Base-by-base conservation (phyloP, 2,113 vertebrate species). In the Tetrao urogallus region DNA sequence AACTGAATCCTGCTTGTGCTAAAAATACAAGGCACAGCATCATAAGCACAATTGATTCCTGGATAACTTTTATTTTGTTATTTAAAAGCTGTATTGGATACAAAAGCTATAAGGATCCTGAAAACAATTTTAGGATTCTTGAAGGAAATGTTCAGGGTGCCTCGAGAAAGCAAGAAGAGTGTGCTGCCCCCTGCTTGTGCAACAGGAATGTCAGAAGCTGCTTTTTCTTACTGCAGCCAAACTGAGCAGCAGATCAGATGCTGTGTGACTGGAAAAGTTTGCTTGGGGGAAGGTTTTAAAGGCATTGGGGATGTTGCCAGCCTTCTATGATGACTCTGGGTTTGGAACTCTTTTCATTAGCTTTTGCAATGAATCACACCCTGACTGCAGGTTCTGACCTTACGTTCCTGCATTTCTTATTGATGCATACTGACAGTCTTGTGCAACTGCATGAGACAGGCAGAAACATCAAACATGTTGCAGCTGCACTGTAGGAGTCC, bases 31-130 rank as follows among this genome's bases (percentile, higher is more conserved):
- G 14, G 50, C 8, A 1, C 2, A 17, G 56, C 24, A 47, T 15
- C 0, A 0, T 13, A 69, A 47, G 38, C 8, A 30, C 36, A 3
- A 48, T 14, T 75, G 8, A 34, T 64, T 60, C 34, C 42, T n/a
- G 25, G 32, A 58, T n/a, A 21, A 58, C 11, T n/a, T 57, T n/a
- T 17, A 58, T 58, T 58, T 21, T 58, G 12, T n/a, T n/a, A 13
- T n/a, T 58, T 21, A 58, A 20, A 58, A n/a, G 17, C n/a, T 34
- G 21, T 21, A n/a, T 13, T n/a, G 19, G 30, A 21, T 58, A n/a
- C 30, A 38, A 38, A 38, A 38, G 38, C 38, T 38, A 38, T 38
- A 38, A 38, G 38, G 38, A 38, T 38, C 38, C 27, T 36, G 28
- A 40, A 30, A 73, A 36, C 69, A 38, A 14, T 22, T 38, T 32